Evolutionary conservation across 2,113 vertebrate species (phyloP).

Genomic region (Ptilorrhoa leucosticta): DNA sequence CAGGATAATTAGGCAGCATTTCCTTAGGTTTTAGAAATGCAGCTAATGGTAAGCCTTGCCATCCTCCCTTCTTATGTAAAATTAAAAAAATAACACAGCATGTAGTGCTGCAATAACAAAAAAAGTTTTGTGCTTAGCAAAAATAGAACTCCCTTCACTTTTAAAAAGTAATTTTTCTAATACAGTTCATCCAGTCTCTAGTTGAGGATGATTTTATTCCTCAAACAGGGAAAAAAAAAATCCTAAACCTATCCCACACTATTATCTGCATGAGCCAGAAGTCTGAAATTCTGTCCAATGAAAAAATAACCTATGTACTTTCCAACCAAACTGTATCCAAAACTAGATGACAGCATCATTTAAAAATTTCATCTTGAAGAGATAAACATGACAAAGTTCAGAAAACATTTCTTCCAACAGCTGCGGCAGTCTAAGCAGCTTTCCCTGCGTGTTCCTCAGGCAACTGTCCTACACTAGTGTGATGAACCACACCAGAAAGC

Average conservation of each 20-base stretch:
- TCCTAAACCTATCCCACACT: not conserved
- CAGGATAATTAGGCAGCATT: not conserved
- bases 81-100: not conserved
- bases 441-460: not conserved
- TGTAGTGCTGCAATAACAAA: not conserved
- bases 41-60: not conserved
- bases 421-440: not conserved
- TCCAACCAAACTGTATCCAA: not conserved
- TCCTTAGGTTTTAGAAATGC: not conserved
- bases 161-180: not conserved
- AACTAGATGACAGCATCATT: not conserved
- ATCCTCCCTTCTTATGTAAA: not conserved
- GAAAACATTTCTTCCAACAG: not conserved
- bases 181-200: not conserved
- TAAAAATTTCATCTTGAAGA: not conserved
- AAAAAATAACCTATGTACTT: not conserved
- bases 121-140: not conserved
- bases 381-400: not conserved
- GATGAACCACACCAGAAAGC: not conserved
- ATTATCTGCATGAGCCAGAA: not conserved
- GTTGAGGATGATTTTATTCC: not conserved
- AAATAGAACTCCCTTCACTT: not conserved
- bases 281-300: not conserved
- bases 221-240: not conserved
- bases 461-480: fast-evolving